Base-by-base conservation (phyloP, 2,797 vertebrate species). In the Avahi laniger region DNA sequence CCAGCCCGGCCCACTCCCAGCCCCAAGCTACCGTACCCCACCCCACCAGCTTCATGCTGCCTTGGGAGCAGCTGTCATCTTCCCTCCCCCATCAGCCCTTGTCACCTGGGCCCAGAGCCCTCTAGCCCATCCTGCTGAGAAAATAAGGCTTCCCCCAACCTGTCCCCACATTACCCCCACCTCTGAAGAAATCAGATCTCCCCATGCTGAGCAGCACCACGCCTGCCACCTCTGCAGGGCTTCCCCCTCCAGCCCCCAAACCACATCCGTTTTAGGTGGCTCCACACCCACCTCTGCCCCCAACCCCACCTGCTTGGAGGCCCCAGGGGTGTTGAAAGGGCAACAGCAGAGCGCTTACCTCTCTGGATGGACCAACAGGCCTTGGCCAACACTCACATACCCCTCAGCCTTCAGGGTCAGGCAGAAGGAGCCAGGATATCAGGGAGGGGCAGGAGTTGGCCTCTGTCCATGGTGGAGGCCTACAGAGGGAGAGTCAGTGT, bases 211-310 rank as follows among this genome's bases (percentile, higher is more conserved):
- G 79, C 38, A 78, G 93, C 30, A 61, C 80, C 17, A 38, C 1
- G 0, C 75, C 63, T 18, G n/a, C 84, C 61, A 57, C 80, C 69
- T 95, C 88, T 12, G 38, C 70, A 93, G 97, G 95, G 98, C 80
- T 93, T 97, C 75, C 97, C 97, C 95, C 93, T 89, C 38, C 81
- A 57, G 15, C 80, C 89, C 86, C 94, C 61, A 97, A 95, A 96
- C 96, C 97, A 98, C 96, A 97, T 97, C 96, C 50, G 24, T 67
- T 92, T 67, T 6, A 33, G 41, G 90, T 57, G 72, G 89, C 70
- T 95, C 76, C 30, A 88, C 69, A 6, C 75, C 94, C 86, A 84
- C 59, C 48, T 83, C 89, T 95, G 65, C 67, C 93, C 83, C 54
- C 33, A 88, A 33, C 75, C 82, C 93, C 76, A 93, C 38, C 86